Base-by-base conservation (phyloP, 2,888 invertebrate species). In the Acronicta aceris region DNA sequence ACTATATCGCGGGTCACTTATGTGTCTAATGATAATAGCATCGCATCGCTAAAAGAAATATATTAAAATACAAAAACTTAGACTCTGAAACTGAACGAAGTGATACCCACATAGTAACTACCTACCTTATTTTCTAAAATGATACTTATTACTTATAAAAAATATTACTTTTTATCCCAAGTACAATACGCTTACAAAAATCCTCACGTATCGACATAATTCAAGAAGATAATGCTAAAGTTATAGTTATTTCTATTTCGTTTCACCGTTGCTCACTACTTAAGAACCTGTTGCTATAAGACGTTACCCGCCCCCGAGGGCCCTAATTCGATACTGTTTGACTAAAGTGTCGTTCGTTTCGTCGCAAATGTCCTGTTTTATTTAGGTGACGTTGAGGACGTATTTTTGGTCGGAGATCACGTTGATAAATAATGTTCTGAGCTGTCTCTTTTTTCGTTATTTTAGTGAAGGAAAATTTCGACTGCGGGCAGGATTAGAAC, bases 271-370 rank as follows among this genome's bases (percentile, higher is more conserved):
- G 71, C 67, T 72, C 79, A 82, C 88, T 86, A 83, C 78, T 81
- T 81, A 82, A 83, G 84, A 81, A 91, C 91, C 91, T 92, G 91
- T 92, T 91, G 91, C 91, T 87, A 81, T 53, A 81, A 85, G 78
- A 81, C 59, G 77, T 82, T 76, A 76, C 73, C 67, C 12, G 77
- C 81, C 82, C 84, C 85, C 58, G 52, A 81, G 78, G 86, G 79
- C 69, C 72, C 79, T 87, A 85, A 89, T 88, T 85, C 83, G 83
- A 85, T 86, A 85, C 82, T 81, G 79, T 83, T 83, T 79, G 71
- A 84, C 76, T 82, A 77, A 86, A 85, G 82, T 84, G 80, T 82
- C 82, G 74, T 82, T 84, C 48, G 59, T 73, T 69, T 77, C 52
- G 41, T 71, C 61, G 62, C 58, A 46, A 64, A 65, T 54, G 59